Base-by-base conservation (phyloP, 2,888 invertebrate genomes). In the Morpho deidamia region DNA sequence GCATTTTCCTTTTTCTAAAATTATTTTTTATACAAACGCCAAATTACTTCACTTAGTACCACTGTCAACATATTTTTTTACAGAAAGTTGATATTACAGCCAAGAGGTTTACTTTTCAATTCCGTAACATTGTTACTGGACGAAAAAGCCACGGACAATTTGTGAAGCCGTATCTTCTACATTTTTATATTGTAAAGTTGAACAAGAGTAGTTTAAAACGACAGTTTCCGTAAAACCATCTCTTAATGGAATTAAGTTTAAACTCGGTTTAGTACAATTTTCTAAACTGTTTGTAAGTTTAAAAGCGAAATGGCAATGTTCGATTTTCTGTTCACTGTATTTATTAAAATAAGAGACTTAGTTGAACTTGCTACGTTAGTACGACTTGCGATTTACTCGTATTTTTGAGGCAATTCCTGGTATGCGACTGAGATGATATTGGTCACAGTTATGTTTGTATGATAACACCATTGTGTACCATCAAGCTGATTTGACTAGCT, bases 211-310 rank as follows among this genome's bases (percentile, higher is more conserved):
- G 47, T 41, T 48, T 23, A 33, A 48, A 48, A 34, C 41, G 40
- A 34, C 48, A 68, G 62, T 71, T 62, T 64, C 61, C 60, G 69
- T 74, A 69, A 72, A 67, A 63, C 62, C 60, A 58, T 63, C 62
- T 66, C 64, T 69, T 76, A 75, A 79, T 78, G 72, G 69, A 76
- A 81, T 83, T 79, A 76, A 69, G 66, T 65, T 61, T 56, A 59
- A 63, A 66, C 52, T 51, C 44, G 38, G 34, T 50, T 52, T 55
- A 53, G 44, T 53, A 41, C 52, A 12, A 53, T 56, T 53, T 54
- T 40, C 46, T 46, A 52, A 52, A 50, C 53, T 42, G 44, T 53
- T 43, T 48, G 42, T 35, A 37, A 55, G 41, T 51, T 51, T 38
- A 14, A n/a, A 34, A 49, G 40, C 33, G 45, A 23, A 48, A 48